phyloP scores from a whole-genome alignment of 2,797 vertebrate species.

The Muscicapa comitata region DNA sequence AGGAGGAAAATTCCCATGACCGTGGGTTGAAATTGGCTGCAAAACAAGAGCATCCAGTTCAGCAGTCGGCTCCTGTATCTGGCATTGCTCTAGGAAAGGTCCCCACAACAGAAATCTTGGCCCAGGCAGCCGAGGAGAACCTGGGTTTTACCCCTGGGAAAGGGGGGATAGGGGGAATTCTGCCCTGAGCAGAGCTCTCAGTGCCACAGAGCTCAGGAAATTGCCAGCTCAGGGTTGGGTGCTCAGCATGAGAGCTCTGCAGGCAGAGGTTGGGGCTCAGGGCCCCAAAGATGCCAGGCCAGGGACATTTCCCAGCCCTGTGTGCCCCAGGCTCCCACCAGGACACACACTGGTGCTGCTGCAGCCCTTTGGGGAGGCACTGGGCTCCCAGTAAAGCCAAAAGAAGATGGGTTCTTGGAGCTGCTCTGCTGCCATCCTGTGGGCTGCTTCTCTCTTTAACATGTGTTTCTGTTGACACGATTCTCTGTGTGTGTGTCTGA shows the following conservation, averaged over 20 bases:
- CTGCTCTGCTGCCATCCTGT: conserved; percentile 64
- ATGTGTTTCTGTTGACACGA: background rate
- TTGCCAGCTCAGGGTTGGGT: background rate
- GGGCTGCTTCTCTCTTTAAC: background rate
- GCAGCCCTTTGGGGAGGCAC: background rate
- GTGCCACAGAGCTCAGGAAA: background rate
- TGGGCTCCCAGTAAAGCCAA: background rate
- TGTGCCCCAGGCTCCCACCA: background rate
- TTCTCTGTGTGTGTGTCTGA: background rate
- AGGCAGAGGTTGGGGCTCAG: background rate
- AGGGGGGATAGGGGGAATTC: background rate
- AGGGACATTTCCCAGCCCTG: background rate
- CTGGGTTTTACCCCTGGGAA: background rate
- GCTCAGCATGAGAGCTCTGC: background rate
- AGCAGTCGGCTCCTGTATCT: conserved; percentile 1
- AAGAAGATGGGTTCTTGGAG: background rate
- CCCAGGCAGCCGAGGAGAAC: background rate
- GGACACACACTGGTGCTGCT: background rate
- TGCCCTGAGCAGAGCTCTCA: background rate
- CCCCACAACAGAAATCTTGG: background rate
- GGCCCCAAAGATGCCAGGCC: background rate
- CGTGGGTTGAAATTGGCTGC: conserved; percentile 77
- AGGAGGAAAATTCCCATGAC: conserved; percentile 77
- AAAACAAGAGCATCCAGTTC: conserved; percentile 59
- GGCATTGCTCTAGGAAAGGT: background rate